phyloP scores from a whole-genome alignment of 2,113 vertebrate species.

The Dermatemys mawii region DNA sequence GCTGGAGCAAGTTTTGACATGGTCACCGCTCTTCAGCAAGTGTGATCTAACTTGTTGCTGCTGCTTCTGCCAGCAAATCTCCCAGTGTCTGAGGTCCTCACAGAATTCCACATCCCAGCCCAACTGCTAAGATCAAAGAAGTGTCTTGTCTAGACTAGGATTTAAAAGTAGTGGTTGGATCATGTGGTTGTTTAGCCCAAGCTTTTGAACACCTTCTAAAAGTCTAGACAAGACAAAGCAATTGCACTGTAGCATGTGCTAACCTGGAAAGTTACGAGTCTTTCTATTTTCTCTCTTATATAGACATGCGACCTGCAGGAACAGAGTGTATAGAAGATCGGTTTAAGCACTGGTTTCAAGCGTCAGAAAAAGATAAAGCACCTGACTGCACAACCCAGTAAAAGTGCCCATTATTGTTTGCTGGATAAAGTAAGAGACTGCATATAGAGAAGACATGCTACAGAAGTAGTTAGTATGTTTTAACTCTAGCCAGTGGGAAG shows the following conservation, averaged over 20 bases:
- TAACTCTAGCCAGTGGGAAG: not conserved
- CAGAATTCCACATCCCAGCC: not conserved
- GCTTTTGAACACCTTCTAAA: not conserved
- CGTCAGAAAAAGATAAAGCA: slow-evolving; percentile 28
- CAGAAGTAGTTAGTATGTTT: not conserved
- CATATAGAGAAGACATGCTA: not conserved
- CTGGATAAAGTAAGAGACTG: not conserved
- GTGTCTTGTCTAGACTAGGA: not conserved
- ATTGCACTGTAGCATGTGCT: not conserved
- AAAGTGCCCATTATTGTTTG: not conserved
- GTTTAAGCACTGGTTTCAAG: slow-evolving; percentile 27
- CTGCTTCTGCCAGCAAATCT: not conserved
- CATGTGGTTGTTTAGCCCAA: not conserved
- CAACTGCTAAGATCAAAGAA: not conserved
- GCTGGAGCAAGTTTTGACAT: not conserved
- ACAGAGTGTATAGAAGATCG: slow-evolving; percentile 12
- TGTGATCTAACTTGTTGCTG: not conserved
- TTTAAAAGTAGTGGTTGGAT: not conserved
- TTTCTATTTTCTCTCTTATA: not conserved
- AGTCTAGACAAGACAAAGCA: not conserved
- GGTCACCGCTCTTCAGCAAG: not conserved
- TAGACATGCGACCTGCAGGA: slow-evolving; percentile 4
- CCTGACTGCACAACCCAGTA: slow-evolving; percentile 63
- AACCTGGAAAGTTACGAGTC: not conserved
- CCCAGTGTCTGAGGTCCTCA: not conserved